phyloP scores from a whole-genome alignment of 2,888 invertebrate genomes.

The Macroteleia sp. region DNA sequence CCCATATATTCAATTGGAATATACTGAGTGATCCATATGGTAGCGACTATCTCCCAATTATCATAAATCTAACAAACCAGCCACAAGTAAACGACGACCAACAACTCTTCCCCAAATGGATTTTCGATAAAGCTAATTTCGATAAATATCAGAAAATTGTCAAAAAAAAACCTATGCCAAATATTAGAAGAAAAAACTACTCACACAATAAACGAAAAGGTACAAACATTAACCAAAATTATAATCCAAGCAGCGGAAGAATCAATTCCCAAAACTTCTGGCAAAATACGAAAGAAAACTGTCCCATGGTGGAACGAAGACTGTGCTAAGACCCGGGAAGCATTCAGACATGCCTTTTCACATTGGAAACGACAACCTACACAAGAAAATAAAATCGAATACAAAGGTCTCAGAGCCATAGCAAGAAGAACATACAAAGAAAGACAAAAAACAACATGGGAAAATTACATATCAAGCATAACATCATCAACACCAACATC shows the following conservation, averaged over 20 bases:
- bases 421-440: constrained; percentile 32
- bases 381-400: constrained; percentile 8
- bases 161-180: no score
- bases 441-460: constrained; percentile 40
- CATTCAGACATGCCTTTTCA: constrained; percentile 16
- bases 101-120: constrained; percentile 48
- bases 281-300: background rate
- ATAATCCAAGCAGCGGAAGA: constrained; percentile 45
- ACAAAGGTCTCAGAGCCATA: constrained; percentile 1
- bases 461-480: background rate
- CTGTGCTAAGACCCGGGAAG: background rate
- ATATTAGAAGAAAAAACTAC: no score
- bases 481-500: background rate
- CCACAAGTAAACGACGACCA: no score
- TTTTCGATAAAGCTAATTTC: constrained; percentile 39
- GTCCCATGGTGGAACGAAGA: constrained; percentile 38
- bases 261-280: constrained; percentile 38
- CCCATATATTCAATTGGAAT: constrained; percentile 2
- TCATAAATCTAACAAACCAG: background rate
- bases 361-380: constrained; percentile 11
- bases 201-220: constrained; percentile 25
- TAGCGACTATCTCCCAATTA: constrained; percentile 64
- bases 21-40: constrained; percentile 13
- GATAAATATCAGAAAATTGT: no score
- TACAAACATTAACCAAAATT: constrained; percentile 13